phyloP scores from a whole-genome alignment of 2,113 vertebrate genomes.

The Zosterops hypoxanthus region DNA sequence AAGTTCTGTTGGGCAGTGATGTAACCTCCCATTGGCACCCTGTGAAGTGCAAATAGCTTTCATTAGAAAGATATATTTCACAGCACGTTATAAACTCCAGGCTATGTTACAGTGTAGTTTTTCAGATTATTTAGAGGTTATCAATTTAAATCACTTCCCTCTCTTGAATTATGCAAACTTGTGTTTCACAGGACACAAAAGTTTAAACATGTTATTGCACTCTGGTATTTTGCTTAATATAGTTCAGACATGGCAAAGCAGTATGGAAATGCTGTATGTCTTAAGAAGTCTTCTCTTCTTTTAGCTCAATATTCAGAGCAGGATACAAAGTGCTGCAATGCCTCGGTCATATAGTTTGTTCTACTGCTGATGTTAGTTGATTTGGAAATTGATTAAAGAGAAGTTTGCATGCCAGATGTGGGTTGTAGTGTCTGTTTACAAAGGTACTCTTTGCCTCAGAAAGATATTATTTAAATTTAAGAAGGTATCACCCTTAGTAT shows the following conservation, averaged over 20 bases:
- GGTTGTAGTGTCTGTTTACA: background rate
- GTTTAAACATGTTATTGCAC: background rate
- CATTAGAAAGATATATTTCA: background rate
- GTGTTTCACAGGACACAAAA: background rate
- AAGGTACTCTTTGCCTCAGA: background rate
- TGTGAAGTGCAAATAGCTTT: slow-evolving; percentile 4
- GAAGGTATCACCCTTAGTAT: background rate
- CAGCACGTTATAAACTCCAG: background rate
- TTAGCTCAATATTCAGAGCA: background rate
- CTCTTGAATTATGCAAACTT: background rate
- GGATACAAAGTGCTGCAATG: background rate
- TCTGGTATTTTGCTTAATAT: background rate
- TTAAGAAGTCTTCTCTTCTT: background rate
- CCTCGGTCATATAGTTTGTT: background rate
- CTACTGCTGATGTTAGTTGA: background rate
- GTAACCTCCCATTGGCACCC: background rate
- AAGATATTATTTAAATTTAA: background rate
- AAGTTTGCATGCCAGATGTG: background rate
- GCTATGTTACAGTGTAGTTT: background rate
- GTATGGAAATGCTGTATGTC: background rate
- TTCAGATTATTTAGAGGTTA: background rate
- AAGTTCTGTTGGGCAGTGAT: background rate
- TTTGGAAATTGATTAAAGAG: background rate
- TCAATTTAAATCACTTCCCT: background rate
- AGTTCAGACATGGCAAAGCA: background rate